phyloP scores from a whole-genome alignment of 1,140 invertebrate genomes.

The Augochlora pura region DNA sequence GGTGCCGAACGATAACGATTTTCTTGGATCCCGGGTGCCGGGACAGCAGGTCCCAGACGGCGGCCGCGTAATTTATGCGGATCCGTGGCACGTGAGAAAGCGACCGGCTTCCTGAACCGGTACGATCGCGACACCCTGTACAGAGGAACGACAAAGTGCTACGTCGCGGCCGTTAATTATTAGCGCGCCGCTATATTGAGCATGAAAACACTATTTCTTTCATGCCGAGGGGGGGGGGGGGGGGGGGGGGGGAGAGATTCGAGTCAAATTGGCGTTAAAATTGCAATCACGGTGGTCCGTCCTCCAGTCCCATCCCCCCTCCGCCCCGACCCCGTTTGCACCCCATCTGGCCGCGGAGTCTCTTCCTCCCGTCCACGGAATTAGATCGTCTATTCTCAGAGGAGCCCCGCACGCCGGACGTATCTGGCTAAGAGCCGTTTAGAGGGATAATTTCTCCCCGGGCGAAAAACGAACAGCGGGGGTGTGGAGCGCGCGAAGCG shows the following conservation, averaged over 20 bases:
- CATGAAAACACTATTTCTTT: slow-evolving; percentile 79
- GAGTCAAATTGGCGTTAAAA: slow-evolving; percentile 80
- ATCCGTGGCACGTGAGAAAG: neutral
- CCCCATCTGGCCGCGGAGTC: slow-evolving; percentile 36
- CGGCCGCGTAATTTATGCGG: neutral
- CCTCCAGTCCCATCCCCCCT: slow-evolving; percentile 44
- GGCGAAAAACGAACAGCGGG: slow-evolving; percentile 5
- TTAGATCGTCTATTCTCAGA: slow-evolving; percentile 80
- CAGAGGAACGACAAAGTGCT: slow-evolving; percentile 41
- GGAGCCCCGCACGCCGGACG: slow-evolving; percentile 51
- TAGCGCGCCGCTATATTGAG: slow-evolving; percentile 75
- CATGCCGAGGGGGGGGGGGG: slow-evolving; percentile 51
- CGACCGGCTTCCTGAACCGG: neutral
- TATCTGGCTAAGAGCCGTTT: slow-evolving; percentile 59
- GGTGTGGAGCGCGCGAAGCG: neutral
- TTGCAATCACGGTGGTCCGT: slow-evolving; percentile 80
- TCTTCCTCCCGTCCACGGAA: slow-evolving; percentile 72
- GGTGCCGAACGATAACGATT: neutral
- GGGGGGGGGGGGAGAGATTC: slow-evolving; percentile 69
- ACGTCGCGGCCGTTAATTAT: slow-evolving; percentile 75
- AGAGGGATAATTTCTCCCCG: slow-evolving; percentile 59
- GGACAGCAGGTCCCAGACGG: neutral
- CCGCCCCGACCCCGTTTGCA: neutral
- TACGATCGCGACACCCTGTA: slow-evolving; percentile 58
- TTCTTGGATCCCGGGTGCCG: neutral